These are phyloP conservation scores for Oryctes rhinoceros DNA, from an alignment of 1,140 invertebrate species.

Conservation along the genomic window DNA sequence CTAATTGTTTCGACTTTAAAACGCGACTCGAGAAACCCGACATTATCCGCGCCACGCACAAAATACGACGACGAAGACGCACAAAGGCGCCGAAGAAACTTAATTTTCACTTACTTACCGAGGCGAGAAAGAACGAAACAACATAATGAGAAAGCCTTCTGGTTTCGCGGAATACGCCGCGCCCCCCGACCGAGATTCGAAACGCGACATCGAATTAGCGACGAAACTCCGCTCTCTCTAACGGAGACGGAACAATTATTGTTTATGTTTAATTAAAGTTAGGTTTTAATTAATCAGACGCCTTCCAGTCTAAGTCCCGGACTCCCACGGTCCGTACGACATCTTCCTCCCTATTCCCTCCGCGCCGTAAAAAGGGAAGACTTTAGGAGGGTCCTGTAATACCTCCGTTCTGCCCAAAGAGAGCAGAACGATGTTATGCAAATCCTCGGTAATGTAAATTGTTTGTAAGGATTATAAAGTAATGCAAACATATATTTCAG, in stretches of 20 bases:
- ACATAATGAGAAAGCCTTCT: constrained; percentile 1
- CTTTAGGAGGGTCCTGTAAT: no score
- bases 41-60: no score
- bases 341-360: no score
- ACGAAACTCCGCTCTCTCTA: background rate
- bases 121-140: background rate
- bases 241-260: constrained; percentile 15
- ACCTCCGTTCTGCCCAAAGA: background rate
- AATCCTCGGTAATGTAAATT: constrained; percentile 34
- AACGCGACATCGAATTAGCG: constrained; percentile 1
- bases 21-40: no score
- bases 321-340: no score
- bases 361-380: no score
- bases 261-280: constrained; percentile 38
- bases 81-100: background rate
- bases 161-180: background rate
- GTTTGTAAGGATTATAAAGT: constrained; percentile 32
- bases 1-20: no score
- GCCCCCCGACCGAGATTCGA: background rate
- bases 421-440: constrained; percentile 27
- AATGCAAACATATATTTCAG: constrained; percentile 30
- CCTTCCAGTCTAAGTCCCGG: background rate
- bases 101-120: constrained; percentile 13
- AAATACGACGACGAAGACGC: no score
- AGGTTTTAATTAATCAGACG: constrained; percentile 36